Conservation (phyloP, 2,797 vertebrate genomes). For the Acropternis orthonyx region DNA sequence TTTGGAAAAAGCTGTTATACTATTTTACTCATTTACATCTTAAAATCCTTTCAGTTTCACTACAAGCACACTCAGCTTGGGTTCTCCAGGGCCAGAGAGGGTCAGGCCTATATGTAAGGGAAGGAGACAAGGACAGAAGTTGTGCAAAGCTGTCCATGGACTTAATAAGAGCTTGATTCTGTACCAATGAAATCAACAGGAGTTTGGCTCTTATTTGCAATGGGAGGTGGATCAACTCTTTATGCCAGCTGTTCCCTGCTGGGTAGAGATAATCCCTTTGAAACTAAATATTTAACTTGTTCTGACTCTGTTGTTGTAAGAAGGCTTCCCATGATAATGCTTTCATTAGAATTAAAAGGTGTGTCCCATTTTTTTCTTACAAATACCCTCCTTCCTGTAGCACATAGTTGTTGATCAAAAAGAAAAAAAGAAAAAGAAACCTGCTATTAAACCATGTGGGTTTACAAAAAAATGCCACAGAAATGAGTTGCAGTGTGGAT, state of each 20-base stretch:
- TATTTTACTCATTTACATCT: not conserved
- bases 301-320: constrained; percentile 44
- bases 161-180: constrained; percentile 44
- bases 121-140: constrained; percentile 17
- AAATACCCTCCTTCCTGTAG: not conserved
- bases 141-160: constrained; percentile 5
- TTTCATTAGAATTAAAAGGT: constrained; percentile 47
- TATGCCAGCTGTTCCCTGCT: constrained; percentile 57
- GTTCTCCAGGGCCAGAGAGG: not conserved
- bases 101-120: not conserved
- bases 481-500: not conserved
- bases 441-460: not conserved
- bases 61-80: not conserved
- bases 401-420: not conserved
- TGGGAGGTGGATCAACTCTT: constrained; percentile 14
- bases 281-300: constrained; percentile 64
- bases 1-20: not conserved
- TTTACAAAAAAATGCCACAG: not conserved
- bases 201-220: constrained; percentile 47
- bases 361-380: not conserved
- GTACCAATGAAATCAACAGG: constrained; percentile 38
- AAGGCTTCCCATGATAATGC: constrained; percentile 11
- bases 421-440: not conserved
- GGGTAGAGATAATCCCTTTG: constrained; percentile 59
- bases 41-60: not conserved